phyloP scores from a whole-genome alignment of 2,113 vertebrate genomes.

The Struthidea cinerea region DNA sequence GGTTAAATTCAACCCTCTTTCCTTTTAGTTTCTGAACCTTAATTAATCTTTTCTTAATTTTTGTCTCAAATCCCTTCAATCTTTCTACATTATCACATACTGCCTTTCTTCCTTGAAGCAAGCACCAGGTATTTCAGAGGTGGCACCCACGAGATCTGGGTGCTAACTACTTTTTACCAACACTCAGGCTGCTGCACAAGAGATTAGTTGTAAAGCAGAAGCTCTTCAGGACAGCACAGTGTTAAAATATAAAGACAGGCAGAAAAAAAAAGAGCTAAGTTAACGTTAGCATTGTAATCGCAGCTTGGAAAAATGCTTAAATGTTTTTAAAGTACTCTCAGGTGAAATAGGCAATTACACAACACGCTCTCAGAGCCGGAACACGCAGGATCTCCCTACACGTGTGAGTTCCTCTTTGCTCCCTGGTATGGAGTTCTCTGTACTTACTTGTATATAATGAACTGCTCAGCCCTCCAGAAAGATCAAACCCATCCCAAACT shows the following conservation, averaged over 20 bases:
- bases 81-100: neutral
- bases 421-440: neutral
- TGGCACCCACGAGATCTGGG: neutral
- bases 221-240: neutral
- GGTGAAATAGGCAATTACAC: neutral
- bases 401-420: neutral
- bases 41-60: neutral
- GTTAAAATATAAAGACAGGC: neutral
- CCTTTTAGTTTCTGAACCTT: neutral
- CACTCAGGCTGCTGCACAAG: neutral
- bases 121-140: neutral
- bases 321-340: neutral
- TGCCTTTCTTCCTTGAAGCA: neutral
- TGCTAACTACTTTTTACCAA: neutral
- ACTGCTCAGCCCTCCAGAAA: neutral
- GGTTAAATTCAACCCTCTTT: neutral
- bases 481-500: neutral
- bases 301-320: neutral
- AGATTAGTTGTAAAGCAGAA: neutral
- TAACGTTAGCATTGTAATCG: neutral
- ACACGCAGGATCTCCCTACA: neutral
- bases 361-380: neutral
- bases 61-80: neutral
- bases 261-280: neutral
- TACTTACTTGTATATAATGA: neutral